phyloP scores from a whole-genome alignment of 2,888 invertebrate genomes.

The Subacronicta megacephala region DNA sequence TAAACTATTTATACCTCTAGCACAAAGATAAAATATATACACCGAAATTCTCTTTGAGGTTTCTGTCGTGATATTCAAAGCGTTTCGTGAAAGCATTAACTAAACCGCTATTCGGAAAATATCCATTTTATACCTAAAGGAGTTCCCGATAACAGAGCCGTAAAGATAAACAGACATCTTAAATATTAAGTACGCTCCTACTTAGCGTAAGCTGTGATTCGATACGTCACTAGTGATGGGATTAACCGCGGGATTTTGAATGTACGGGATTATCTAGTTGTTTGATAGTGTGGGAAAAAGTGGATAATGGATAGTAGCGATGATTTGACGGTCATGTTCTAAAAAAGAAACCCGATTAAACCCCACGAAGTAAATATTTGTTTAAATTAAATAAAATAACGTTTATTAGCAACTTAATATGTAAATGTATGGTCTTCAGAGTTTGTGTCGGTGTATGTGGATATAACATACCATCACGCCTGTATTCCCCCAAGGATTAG shows the following conservation, averaged over 20 bases:
- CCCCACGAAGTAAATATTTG: too few relatives aligned
- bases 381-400: too few relatives aligned
- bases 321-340: too few relatives aligned
- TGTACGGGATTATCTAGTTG: slow-evolving; percentile 17
- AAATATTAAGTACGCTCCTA: slow-evolving; percentile 46
- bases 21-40: slow-evolving; percentile 1
- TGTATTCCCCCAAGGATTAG: too few relatives aligned
- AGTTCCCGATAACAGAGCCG: slow-evolving; percentile 41
- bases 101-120: slow-evolving; percentile 22
- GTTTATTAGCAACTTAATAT: too few relatives aligned
- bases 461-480: too few relatives aligned
- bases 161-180: slow-evolving; percentile 53
- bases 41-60: slow-evolving; percentile 8
- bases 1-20: background rate
- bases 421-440: too few relatives aligned
- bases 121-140: slow-evolving; percentile 29
- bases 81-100: slow-evolving; percentile 8
- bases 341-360: too few relatives aligned
- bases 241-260: slow-evolving; percentile 21
- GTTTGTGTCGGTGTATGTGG: too few relatives aligned
- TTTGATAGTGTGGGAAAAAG: background rate
- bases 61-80: slow-evolving; percentile 4
- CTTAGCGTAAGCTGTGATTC: slow-evolving; percentile 43
- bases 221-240: slow-evolving; percentile 43
- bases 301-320: too few relatives aligned